Percentiles rank a stretch among this genome's conserved stretches.
Evolutionary conservation across 2,888 invertebrate species (phyloP).

Genomic region (Xestia xanthographa): DNA sequence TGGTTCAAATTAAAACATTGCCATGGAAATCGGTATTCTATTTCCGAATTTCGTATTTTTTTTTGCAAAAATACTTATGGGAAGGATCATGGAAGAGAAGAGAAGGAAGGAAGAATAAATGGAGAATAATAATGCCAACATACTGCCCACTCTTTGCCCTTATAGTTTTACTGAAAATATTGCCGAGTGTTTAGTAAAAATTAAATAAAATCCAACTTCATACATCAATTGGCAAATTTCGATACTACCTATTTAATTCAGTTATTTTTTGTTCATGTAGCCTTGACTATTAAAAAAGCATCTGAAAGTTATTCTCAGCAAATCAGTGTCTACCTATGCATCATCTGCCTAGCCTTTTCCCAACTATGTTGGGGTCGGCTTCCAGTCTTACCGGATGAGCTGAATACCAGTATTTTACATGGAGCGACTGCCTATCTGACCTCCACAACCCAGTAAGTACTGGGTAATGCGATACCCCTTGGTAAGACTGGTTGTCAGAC

Average conservation of each 20-base stretch:
- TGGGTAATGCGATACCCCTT: too few relatives aligned
- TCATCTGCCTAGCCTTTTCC: too few relatives aligned
- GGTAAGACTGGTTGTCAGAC: too few relatives aligned
- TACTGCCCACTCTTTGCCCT: neutral
- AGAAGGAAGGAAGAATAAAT: neutral
- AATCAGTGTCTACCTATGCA: neutral
- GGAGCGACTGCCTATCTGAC: too few relatives aligned
- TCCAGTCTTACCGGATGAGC: too few relatives aligned
- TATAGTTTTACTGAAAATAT: neutral
- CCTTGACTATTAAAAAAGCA: neutral
- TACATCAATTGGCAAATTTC: neutral
- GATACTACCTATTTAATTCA: neutral
- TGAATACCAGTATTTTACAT: too few relatives aligned
- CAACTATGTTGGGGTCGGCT: too few relatives aligned
- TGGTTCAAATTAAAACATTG: conserved; percentile 42
- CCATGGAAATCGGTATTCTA: conserved; percentile 17
- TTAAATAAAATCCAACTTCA: neutral
- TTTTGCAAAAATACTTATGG: neutral
- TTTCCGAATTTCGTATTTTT: conserved; percentile 23
- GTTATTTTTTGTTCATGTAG: neutral
- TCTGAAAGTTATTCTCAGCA: neutral
- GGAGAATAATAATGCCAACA: neutral
- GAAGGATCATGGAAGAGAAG: neutral
- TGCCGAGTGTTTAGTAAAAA: neutral
- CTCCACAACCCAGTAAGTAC: too few relatives aligned